Evolutionary conservation across 1,140 invertebrate genomes (phyloP).

Genomic region (Berghia stephanieae): DNA sequence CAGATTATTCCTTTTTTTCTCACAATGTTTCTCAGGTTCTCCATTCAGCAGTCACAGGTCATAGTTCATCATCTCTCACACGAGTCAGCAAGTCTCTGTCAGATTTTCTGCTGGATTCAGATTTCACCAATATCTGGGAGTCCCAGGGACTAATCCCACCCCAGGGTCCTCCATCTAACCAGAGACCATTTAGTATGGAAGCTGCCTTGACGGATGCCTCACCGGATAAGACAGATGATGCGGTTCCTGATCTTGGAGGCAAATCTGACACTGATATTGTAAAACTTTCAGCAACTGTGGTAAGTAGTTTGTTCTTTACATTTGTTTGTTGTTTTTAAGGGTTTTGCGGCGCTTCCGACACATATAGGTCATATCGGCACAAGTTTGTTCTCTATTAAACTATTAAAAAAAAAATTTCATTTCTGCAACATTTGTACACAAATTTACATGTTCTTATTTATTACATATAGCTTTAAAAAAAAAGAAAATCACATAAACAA

Average conservation of each 20-base stretch:
- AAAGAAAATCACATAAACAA: no score
- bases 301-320: conserved; percentile 49
- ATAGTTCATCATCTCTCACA: conserved; percentile 48
- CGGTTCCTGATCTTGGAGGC: conserved; percentile 1
- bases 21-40: conserved; percentile 60
- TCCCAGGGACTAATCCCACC: conserved; percentile 2
- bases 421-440: no score
- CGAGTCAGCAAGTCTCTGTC: conserved; percentile 48
- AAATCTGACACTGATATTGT: conserved; percentile 61
- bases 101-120: conserved; percentile 53
- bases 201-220: conserved; percentile 13
- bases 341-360: no score
- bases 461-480: no score
- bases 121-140: conserved; percentile 52
- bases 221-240: background rate
- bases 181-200: conserved; percentile 22
- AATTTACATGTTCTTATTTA: no score
- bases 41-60: conserved; percentile 67
- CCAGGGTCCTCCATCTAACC: conserved; percentile 1
- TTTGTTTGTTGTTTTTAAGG: no score
- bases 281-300: conserved; percentile 67
- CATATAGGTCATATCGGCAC: no score
- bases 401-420: no score
- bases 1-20: background rate
- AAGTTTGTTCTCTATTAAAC: no score